Evolutionary conservation across 2,888 invertebrate genomes (phyloP), one percentile per base, ranked within the genome.

Genomic region (Cyrtodaria siliqua): DNA sequence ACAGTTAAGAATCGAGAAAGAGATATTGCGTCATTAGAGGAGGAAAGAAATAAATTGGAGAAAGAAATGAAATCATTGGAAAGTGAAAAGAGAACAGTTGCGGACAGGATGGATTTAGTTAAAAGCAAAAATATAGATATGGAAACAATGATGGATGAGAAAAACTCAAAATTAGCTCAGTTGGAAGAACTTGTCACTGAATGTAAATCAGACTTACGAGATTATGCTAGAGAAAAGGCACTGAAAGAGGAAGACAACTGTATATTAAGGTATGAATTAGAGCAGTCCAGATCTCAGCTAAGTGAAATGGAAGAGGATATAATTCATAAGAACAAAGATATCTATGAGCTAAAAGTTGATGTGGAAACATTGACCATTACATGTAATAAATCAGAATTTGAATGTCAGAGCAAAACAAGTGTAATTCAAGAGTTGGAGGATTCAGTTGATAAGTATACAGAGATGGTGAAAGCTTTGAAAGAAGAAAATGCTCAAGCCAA

Each of bases 361-460:
- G 16, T 16, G 4, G 44, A 44, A 44, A 20, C 16, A 6, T 44
- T 6, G 20, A 44, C 4, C 6, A 44, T 18, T 4, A 44, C 4
- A 20, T 44, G 4, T 44, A 44, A 16, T 44, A 20, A 44, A 9
- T 16, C 44, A 44, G 44, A 44, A 44, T 16, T 44, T 18, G 53
- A 62, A 29, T 44, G 29, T 75, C 38, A 67, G 61, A 27, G 49
- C 23, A 33, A 66, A 62, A 29, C 52, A 53, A 63, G 52, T 26
- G 8, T 49, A 20, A 66, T 66, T 60, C 3, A 50, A 40, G 62
- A 72, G 33, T 27, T 71, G 14, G 70, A 83, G 42, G 72, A 79
- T 12, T 42, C 44, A 44, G 38, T n/a, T 53, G 27, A 63, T 23
- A 40, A 61, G 50, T 14, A 53, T 56, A 40, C 50, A 12, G 63